phyloP scores from a whole-genome alignment of 2,888 invertebrate species.

The Sminthurinus aureus region DNA sequence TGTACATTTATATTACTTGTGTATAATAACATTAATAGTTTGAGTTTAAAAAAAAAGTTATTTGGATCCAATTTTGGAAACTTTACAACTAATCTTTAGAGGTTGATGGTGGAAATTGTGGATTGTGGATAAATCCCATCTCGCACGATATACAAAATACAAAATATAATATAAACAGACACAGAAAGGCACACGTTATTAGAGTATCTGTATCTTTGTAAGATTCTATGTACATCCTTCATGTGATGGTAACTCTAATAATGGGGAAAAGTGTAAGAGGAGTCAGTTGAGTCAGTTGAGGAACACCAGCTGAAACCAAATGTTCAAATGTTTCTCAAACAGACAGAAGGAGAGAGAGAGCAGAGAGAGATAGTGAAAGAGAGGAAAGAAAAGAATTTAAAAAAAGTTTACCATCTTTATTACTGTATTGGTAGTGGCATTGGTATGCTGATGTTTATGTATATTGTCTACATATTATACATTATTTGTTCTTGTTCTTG shows the following conservation, averaged over 20 bases:
- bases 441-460: neutral
- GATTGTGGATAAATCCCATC: no score
- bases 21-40: no score
- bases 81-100: no score
- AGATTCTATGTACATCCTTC: neutral
- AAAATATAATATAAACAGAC: no score
- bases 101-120: no score
- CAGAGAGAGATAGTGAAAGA: no score
- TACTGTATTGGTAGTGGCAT: constrained; percentile 6
- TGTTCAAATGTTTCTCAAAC: constrained; percentile 27
- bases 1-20: no score
- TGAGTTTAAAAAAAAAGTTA: no score
- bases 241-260: constrained; percentile 1
- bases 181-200: no score
- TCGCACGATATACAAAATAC: no score
- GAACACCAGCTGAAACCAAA: constrained; percentile 33
- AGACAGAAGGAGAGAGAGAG: neutral
- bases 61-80: no score
- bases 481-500: constrained; percentile 1
- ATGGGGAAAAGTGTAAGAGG: constrained; percentile 2
- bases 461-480: neutral
- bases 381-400: neutral
- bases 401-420: constrained; percentile 31
- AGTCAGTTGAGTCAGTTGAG: neutral
- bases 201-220: no score